Percentiles rank a stretch among this genome's conserved stretches.
Evolutionary conservation across 2,888 invertebrate genomes (phyloP).

Genomic region (Sarcophaga rosellei): DNA sequence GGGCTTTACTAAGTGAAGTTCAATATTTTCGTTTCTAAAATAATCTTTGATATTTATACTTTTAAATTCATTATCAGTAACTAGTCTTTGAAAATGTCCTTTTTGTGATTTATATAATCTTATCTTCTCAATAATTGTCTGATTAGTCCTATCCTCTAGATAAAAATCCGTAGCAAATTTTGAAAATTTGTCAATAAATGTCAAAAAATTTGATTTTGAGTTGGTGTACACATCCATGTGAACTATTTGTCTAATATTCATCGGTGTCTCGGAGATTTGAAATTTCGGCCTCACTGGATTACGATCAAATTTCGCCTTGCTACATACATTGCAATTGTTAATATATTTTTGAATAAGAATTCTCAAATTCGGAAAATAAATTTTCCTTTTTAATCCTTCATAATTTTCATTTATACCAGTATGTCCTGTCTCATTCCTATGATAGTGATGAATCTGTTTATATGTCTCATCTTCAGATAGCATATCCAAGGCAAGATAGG

Average conservation of each 20-base stretch:
- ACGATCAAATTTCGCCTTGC: constrained; percentile 27
- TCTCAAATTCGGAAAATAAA: constrained; percentile 61
- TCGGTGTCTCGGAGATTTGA: constrained; percentile 19
- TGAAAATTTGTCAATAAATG: constrained; percentile 63
- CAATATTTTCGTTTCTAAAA: constrained; percentile 29
- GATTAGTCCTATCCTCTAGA: constrained; percentile 61
- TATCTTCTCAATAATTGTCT: constrained; percentile 48
- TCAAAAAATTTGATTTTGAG: constrained; percentile 61
- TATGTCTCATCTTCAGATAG: constrained; percentile 60
- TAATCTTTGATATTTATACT: constrained; percentile 42
- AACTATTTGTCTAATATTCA: constrained; percentile 20
- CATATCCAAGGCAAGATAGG: constrained; percentile 27
- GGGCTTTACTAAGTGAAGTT: constrained; percentile 31
- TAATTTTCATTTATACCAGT: constrained; percentile 64
- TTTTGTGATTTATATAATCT: constrained; percentile 41
- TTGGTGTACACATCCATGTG: constrained; percentile 38
- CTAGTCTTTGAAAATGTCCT: constrained; percentile 45
- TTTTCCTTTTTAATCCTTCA: constrained; percentile 53
- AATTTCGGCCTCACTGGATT: constrained; percentile 23
- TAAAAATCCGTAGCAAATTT: constrained; percentile 65
- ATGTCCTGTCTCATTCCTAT: constrained; percentile 48
- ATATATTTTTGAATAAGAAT: constrained; percentile 57
- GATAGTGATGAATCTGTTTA: constrained; percentile 60
- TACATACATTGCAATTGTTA: no score
- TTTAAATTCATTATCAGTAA: constrained; percentile 50